phyloP scores from a whole-genome alignment of 2,797 vertebrate genomes.

The Okamejei kenojei region DNA sequence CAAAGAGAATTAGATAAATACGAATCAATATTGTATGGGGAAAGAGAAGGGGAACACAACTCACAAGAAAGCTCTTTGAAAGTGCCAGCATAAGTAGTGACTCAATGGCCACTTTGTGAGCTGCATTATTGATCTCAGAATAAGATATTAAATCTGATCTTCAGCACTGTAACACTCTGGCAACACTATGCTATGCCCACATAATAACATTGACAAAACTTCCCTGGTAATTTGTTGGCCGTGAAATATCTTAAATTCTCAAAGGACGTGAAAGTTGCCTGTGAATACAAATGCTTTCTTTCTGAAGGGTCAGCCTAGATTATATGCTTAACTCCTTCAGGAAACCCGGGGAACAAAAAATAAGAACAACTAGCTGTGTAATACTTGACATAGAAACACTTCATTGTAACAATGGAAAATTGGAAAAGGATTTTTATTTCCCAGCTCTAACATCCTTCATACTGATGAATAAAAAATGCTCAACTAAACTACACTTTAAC shows the following conservation, averaged over 20 bases:
- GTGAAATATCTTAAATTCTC: not conserved
- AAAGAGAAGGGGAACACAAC: not conserved
- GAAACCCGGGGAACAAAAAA: not conserved
- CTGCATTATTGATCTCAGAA: not conserved
- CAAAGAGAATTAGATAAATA: not conserved
- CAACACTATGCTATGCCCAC: not conserved
- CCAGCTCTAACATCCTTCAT: slow-evolving; percentile 2
- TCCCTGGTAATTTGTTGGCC: not conserved
- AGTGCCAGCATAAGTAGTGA: not conserved
- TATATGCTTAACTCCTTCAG: not conserved
- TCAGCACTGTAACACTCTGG: not conserved
- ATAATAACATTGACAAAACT: not conserved
- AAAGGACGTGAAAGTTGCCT: not conserved
- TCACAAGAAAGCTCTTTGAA: not conserved
- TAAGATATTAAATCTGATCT: not conserved
- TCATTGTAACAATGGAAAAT: not conserved
- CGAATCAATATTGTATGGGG: not conserved
- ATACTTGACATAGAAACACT: not conserved
- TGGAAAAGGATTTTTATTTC: not conserved
- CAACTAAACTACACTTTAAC: not conserved
- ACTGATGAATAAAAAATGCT: slow-evolving; percentile 13
- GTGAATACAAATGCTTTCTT: slow-evolving; percentile 7
- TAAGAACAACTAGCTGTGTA: not conserved
- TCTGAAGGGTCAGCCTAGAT: not conserved
- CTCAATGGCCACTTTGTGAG: not conserved